These are phyloP conservation scores for Pyrocephalus nanus DNA, from an alignment of 2,797 vertebrate species.

Conservation along the genomic window DNA sequence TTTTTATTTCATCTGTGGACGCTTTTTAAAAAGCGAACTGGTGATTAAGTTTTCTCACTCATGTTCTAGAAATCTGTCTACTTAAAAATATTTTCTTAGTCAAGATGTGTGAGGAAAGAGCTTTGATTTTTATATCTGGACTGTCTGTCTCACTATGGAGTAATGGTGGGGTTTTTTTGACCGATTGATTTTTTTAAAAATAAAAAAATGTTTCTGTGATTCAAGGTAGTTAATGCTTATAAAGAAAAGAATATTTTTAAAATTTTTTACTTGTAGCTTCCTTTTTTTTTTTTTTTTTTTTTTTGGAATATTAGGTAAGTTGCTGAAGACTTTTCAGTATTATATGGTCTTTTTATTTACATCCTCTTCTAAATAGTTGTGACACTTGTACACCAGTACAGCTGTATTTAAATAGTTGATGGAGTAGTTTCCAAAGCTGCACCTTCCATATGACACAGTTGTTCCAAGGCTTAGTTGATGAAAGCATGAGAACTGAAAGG, in stretches of 20 bases:
- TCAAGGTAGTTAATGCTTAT: background rate
- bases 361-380: background rate
- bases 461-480: background rate
- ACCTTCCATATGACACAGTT: background rate
- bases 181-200: background rate
- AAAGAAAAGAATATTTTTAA: background rate
- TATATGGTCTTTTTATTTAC: background rate
- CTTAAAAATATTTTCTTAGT: background rate
- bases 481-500: background rate
- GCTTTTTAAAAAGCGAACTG: background rate
- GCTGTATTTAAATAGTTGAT: background rate
- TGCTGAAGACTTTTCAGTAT: background rate
- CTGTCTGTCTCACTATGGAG: background rate
- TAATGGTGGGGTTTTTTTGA: background rate
- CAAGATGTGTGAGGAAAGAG: background rate
- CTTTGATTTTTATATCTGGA: background rate
- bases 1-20: background rate
- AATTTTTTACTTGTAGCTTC: background rate
- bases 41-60: background rate
- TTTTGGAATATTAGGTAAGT: background rate
- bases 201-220: background rate
- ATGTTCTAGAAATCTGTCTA: background rate
- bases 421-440: background rate
- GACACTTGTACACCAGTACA: background rate
- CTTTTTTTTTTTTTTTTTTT: background rate